A percentile compares a stretch with the other conserved stretches of the same genome.
Conservation (phyloP, 2,797 vertebrate genomes). For the Paramormyrops hopkinsi region DNA sequence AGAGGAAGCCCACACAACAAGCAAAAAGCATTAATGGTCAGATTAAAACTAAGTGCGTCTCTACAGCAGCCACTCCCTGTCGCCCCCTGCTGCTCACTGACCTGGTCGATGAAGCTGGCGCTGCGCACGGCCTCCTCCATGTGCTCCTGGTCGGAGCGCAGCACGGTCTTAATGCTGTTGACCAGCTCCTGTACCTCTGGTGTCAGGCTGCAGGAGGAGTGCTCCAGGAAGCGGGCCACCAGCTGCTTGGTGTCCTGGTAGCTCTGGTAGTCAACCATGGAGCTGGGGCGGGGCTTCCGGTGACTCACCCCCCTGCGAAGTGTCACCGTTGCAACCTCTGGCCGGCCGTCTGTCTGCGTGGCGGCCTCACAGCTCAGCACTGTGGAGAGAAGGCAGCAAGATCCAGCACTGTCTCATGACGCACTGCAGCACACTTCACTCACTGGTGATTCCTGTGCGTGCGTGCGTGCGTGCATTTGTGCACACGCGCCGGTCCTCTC, state of each 20-base stretch:
- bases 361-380: conserved; percentile 60
- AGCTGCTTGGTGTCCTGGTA: conserved; percentile 72
- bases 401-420: not conserved
- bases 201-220: conserved; percentile 62
- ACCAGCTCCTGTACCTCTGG: conserved; percentile 71
- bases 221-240: conserved; percentile 67
- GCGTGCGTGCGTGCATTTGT: not conserved
- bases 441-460: not conserved
- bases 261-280: conserved; percentile 71
- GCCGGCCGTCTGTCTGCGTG: conserved; percentile 53
- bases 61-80: not conserved
- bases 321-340: conserved; percentile 42
- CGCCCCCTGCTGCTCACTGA: conserved; percentile 30
- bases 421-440: not conserved
- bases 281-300: conserved; percentile 56
- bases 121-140: conserved; percentile 77
- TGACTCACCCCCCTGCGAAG: conserved; percentile 42
- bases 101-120: conserved; percentile 76
- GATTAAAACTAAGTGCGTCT: not conserved
- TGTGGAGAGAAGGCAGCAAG: not conserved
- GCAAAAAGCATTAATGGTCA: not conserved
- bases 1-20: not conserved
- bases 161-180: conserved; percentile 70
- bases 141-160: conserved; percentile 75
- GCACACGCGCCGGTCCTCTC: not conserved